phyloP scores from a whole-genome alignment of 2,888 invertebrate species.

The Aproaerema taeniolella region DNA sequence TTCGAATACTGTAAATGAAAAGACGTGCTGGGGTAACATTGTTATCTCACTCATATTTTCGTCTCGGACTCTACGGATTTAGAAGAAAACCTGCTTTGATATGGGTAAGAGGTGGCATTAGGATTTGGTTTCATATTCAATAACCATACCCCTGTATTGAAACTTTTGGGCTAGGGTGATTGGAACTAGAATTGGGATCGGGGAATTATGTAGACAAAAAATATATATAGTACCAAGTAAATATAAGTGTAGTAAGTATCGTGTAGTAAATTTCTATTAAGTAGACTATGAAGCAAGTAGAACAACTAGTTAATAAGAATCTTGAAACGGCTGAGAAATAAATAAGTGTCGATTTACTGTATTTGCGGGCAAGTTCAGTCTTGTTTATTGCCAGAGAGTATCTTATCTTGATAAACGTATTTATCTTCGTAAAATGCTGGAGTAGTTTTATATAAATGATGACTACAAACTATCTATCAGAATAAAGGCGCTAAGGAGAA shows the following conservation, averaged over 20 bases:
- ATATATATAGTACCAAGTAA: too few species aligned
- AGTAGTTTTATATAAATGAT: constrained; percentile 18
- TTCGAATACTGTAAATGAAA: constrained; percentile 60
- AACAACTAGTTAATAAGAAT: too few species aligned
- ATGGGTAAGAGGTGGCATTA: constrained; percentile 38
- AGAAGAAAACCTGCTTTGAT: constrained; percentile 47
- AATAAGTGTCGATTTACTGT: neutral
- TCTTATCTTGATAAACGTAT: too few species aligned
- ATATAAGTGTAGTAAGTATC: too few species aligned
- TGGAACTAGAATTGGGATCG: too few species aligned
- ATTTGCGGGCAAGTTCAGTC: neutral
- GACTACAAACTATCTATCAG: constrained; percentile 27
- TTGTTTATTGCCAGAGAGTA: too few species aligned
- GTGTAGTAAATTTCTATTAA: too few species aligned
- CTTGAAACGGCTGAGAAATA: too few species aligned
- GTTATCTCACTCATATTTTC: constrained; percentile 64
- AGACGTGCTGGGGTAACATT: constrained; percentile 58
- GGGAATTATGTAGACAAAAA: too few species aligned
- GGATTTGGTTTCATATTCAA: constrained; percentile 29
- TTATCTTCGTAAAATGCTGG: neutral
- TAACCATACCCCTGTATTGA: too few species aligned
- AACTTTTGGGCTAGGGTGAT: too few species aligned
- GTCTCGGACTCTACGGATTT: constrained; percentile 53
- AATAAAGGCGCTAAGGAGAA: constrained; percentile 23
- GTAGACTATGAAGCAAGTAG: too few species aligned